phyloP scores from a whole-genome alignment of 2,888 invertebrate species.

The Ichneumoninae sp. region DNA sequence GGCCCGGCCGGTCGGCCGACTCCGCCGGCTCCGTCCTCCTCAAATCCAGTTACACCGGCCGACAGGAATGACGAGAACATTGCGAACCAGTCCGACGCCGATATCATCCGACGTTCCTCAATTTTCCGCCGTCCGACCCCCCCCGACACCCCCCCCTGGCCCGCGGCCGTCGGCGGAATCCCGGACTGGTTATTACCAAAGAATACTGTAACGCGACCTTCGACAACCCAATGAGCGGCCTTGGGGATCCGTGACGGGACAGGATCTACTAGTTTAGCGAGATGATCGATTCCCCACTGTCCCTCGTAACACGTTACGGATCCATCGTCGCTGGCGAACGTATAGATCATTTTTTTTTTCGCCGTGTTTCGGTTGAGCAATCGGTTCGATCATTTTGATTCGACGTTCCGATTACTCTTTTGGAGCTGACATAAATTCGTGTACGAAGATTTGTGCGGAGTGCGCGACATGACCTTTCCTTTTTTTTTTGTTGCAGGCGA shows the following conservation, averaged over 20 bases:
- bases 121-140: conserved; percentile 47
- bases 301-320: conserved; percentile 12
- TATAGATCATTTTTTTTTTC: not conserved
- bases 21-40: conserved; percentile 21
- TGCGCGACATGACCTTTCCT: conserved; percentile 7
- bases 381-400: not conserved
- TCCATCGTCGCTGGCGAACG: not conserved
- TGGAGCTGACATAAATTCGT: not conserved
- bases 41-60: conserved; percentile 46
- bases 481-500: conserved; percentile 72
- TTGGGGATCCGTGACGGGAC: conserved; percentile 27
- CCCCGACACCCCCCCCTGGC: conserved; percentile 77
- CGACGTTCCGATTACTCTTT: not conserved
- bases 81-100: conserved; percentile 23
- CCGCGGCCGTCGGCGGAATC: conserved; percentile 61
- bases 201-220: conserved; percentile 45
- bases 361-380: not conserved
- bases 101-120: conserved; percentile 20
- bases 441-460: not conserved
- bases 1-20: conserved; percentile 13
- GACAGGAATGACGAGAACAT: conserved; percentile 9
- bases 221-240: conserved; percentile 31
- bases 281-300: conserved; percentile 27
- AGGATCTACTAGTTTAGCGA: conserved; percentile 42
- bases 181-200: conserved; percentile 59